phyloP scores from a whole-genome alignment of 2,888 invertebrate genomes.

The Seira sanloemensis region DNA sequence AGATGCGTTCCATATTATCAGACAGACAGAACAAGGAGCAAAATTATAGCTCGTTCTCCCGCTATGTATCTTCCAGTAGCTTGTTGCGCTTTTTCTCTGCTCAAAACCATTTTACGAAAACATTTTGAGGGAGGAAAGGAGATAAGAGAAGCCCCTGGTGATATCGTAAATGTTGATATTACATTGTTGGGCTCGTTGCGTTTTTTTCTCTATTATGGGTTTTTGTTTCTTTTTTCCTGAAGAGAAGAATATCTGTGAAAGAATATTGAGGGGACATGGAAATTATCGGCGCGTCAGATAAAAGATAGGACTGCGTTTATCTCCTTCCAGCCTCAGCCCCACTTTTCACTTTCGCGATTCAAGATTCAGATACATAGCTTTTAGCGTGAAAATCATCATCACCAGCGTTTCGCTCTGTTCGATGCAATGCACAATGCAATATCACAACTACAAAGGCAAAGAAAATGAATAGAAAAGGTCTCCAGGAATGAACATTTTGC shows the following conservation, averaged over 20 bases:
- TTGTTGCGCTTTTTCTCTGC: conserved; percentile 23
- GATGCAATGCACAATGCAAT: too few relatives aligned
- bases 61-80: not conserved
- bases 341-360: not conserved
- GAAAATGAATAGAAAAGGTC: too few relatives aligned
- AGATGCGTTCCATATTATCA: too few relatives aligned
- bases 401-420: not conserved
- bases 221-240: not conserved
- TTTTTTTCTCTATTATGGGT: not conserved
- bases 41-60: too few relatives aligned
- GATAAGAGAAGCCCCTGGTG: not conserved
- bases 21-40: too few relatives aligned
- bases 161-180: not conserved
- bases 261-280: conserved; percentile 23
- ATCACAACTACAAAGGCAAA: too few relatives aligned
- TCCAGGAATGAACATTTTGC: too few relatives aligned
- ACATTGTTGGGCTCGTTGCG: not conserved
- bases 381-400: not conserved
- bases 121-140: not conserved
- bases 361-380: not conserved
- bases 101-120: not conserved
- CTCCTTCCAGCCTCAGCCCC: conserved; percentile 36
- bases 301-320: conserved; percentile 69
- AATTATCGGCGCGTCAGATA: conserved; percentile 68
- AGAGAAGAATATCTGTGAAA: too few relatives aligned